Evolutionary conservation across 1,140 invertebrate species (phyloP).

Genomic region (Drosophila setifemur): DNA sequence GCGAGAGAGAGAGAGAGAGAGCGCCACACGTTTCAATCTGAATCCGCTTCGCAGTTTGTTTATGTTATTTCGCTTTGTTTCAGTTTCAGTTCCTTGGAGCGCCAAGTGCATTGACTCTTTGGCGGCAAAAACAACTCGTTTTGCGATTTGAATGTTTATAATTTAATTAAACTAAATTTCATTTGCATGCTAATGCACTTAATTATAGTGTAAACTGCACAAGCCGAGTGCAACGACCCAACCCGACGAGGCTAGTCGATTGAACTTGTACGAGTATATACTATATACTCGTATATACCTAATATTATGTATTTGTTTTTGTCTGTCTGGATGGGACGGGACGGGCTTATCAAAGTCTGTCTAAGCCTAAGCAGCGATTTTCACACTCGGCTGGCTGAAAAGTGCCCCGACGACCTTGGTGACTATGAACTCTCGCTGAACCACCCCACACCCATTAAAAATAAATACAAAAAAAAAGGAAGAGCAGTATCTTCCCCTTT

Average conservation of each 20-base stretch:
- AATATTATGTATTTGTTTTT: background rate
- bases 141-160: slow-evolving; percentile 38
- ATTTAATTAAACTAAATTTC: slow-evolving; percentile 78
- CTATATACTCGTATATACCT: background rate
- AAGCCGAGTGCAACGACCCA: slow-evolving; percentile 40
- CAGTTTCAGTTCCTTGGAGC: slow-evolving; percentile 43
- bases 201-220: slow-evolving; percentile 68
- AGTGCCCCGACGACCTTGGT: slow-evolving; percentile 55
- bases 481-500: too few species aligned
- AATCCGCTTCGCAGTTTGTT: slow-evolving; percentile 9
- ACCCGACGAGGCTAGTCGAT: too few species aligned
- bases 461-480: too few species aligned
- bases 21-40: slow-evolving; percentile 9
- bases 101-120: slow-evolving; percentile 57
- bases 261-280: slow-evolving; percentile 14
- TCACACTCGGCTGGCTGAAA: slow-evolving; percentile 19
- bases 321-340: slow-evolving; percentile 6
- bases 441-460: background rate
- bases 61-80: slow-evolving; percentile 1
- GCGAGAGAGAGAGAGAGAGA: background rate
- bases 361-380: slow-evolving; percentile 15
- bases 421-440: slow-evolving; percentile 66
- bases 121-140: slow-evolving; percentile 22
- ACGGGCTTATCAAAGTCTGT: slow-evolving; percentile 14
- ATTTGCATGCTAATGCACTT: slow-evolving; percentile 69